Percentiles rank a stretch among this genome's conserved stretches.
phyloP scores from a whole-genome alignment of 1,140 invertebrate genomes.

The Cylas formicarius region DNA sequence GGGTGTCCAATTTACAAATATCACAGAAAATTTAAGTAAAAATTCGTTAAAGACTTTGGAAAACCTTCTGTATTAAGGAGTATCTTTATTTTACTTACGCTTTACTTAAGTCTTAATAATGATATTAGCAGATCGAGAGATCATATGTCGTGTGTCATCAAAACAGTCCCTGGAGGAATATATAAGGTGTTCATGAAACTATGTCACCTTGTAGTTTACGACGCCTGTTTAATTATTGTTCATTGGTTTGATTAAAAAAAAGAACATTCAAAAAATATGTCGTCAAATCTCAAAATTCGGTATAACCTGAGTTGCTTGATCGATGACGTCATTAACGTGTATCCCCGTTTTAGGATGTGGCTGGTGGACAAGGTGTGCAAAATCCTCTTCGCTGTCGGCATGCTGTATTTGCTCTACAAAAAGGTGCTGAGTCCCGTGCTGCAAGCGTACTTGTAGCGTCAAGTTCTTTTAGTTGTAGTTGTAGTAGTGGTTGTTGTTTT shows the following conservation, averaged over 20 bases:
- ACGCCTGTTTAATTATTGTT: not conserved
- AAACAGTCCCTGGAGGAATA: conserved; percentile 32
- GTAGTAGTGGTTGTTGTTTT: no score
- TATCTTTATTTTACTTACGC: no score
- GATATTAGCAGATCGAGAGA: no score
- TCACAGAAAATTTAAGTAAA: no score
- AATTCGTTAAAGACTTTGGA: no score
- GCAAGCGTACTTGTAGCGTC: no score
- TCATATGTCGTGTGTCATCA: no score
- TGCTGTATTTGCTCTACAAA: conserved; percentile 23
- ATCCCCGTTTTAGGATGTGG: conserved; percentile 36
- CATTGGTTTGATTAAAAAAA: conserved; percentile 3
- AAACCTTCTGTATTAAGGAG: no score
- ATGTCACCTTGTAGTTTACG: not conserved
- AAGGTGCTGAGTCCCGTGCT: conserved; percentile 13
- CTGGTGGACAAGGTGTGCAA: conserved; percentile 31
- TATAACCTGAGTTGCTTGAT: not conserved
- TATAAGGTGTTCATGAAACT: conserved; percentile 28
- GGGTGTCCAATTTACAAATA: no score
- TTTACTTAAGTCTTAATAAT: no score
- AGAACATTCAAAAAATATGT: not conserved
- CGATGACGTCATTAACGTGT: conserved; percentile 4
- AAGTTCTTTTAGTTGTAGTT: no score
- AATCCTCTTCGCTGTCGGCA: conserved; percentile 22
- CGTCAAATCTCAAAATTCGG: not conserved